Evolutionary conservation across 2,113 vertebrate species (phyloP).

Genomic region (Amblyopsis rosae): DNA sequence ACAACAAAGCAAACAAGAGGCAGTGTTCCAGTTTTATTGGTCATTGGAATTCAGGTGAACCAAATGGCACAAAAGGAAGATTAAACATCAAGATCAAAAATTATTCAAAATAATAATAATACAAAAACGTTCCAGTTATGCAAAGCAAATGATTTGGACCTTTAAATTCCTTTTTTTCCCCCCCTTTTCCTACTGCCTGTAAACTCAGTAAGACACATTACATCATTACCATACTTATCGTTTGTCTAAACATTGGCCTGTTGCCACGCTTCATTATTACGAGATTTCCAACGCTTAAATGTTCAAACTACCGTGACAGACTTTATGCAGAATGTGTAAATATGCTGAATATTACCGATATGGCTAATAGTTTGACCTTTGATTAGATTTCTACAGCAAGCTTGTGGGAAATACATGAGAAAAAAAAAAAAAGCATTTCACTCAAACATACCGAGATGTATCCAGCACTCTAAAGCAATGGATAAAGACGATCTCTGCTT

Average conservation of each 20-base stretch:
- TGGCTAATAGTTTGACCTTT: too few relatives aligned
- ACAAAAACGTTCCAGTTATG: constrained; percentile 79
- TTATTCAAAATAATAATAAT: constrained; percentile 76
- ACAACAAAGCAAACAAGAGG: not conserved
- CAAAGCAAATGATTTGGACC: constrained; percentile 77
- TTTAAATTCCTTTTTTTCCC: constrained; percentile 22
- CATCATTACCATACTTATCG: constrained; percentile 75
- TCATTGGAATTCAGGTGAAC: constrained; percentile 88
- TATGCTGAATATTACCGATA: too few relatives aligned
- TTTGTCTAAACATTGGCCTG: constrained; percentile 40
- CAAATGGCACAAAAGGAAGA: constrained; percentile 93
- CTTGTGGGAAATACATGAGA: not conserved
- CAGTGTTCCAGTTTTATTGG: constrained; percentile 83
- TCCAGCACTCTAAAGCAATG: constrained; percentile 10
- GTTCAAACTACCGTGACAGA: not conserved
- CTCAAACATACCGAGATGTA: constrained; percentile 15
- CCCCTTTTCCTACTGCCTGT: constrained; percentile 56
- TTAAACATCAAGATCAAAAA: constrained; percentile 82
- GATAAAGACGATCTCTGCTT: not conserved
- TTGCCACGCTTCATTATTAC: constrained; percentile 27
- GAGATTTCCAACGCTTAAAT: constrained; percentile 35
- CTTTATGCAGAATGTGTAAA: too few relatives aligned
- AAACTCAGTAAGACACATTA: constrained; percentile 77
- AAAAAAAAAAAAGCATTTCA: not conserved
- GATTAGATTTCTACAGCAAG: not conserved